Evolutionary conservation across 2,888 invertebrate species (phyloP), one percentile per base, ranked within the genome.

Genomic region (Spodoptera littoralis): DNA sequence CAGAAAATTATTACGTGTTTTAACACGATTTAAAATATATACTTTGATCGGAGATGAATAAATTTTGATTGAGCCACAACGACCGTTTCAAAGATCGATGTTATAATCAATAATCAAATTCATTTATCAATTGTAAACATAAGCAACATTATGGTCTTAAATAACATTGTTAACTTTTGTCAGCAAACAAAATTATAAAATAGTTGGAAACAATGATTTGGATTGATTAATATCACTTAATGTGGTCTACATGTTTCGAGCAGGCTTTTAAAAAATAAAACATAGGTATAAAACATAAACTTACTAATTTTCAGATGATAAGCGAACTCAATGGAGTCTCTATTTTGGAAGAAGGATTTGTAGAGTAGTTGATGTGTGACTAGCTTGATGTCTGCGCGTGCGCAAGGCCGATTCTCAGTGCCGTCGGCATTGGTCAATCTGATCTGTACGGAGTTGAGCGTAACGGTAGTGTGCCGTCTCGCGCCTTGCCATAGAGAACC

Each of bases 241-340:
- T n/a, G 3, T 24, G 24, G 24, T 24, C 27, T 4, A 27, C 27
- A 27, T 5, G 27, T 27, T 27, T 27, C 27, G 3, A 27, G 27
- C 27, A 27, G 27, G 27, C 27, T 5, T 27, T 27, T 3, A 2
- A 27, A 27, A 27, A 27, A 46, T 24, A 18, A 24, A n/a, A 8
- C n/a, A 8, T 27, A 3, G 5, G 27, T 27, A 27, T 27, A 27
- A 27, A 27, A 36, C 36, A 36, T 1, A 36, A 36, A 90, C 93
- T 87, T 73, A 93, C 93, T 74, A 65, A 92, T 88, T 68, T 86
- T 86, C 4, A 90, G 0, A 0, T 84, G 83, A 59, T 88, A 89
- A 49, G 85, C 84, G 36, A 85, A 69, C 8, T 73, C 44, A 1
- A 89, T 82, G 0, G 79, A 84, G n/a, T 88, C 80, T 0, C 71